Percentiles rank a stretch among this genome's conserved stretches.
Conservation (phyloP, 2,888 invertebrate genomes). For the Drosophila mercatorum region DNA sequence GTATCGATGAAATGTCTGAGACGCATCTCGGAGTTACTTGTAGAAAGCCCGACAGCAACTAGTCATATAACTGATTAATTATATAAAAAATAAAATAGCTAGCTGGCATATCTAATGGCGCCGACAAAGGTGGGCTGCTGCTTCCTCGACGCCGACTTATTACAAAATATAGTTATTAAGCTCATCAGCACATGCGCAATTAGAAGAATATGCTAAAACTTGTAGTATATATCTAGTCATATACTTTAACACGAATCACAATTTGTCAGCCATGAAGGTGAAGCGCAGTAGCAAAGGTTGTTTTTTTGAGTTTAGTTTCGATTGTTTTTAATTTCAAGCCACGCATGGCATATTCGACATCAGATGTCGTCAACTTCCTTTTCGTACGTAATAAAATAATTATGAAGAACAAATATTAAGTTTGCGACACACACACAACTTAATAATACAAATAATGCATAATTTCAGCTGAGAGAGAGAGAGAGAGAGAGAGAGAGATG, state of each 20-base stretch:
- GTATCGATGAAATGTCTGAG: constrained; percentile 14
- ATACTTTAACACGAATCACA: constrained; percentile 28
- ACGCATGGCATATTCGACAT: constrained; percentile 77
- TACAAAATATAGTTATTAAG: constrained; percentile 71
- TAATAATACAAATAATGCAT: constrained; percentile 78
- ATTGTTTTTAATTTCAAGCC: constrained; percentile 60
- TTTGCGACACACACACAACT: constrained; percentile 49
- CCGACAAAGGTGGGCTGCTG: constrained; percentile 48
- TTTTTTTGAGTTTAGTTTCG: constrained; percentile 28
- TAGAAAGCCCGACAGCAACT: constrained; percentile 43
- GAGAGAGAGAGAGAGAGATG: neutral
- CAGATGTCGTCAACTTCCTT: constrained; percentile 78
- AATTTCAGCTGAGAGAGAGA: constrained; percentile 45
- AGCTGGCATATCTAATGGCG: constrained; percentile 45
- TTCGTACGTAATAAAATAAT: constrained; percentile 69
- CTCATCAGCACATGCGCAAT: constrained; percentile 59
- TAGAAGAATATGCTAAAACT: constrained; percentile 44
- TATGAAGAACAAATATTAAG: constrained; percentile 79
- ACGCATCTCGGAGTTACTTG: constrained; percentile 30
- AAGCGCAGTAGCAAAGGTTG: constrained; percentile 19
- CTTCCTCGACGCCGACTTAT: constrained; percentile 46
- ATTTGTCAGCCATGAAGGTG: constrained; percentile 78
- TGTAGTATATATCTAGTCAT: neutral
- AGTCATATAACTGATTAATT: constrained; percentile 33
- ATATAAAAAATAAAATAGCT: constrained; percentile 17